Conservation (phyloP, 2,797 vertebrate genomes). For the Sebastolobus alascanus region DNA sequence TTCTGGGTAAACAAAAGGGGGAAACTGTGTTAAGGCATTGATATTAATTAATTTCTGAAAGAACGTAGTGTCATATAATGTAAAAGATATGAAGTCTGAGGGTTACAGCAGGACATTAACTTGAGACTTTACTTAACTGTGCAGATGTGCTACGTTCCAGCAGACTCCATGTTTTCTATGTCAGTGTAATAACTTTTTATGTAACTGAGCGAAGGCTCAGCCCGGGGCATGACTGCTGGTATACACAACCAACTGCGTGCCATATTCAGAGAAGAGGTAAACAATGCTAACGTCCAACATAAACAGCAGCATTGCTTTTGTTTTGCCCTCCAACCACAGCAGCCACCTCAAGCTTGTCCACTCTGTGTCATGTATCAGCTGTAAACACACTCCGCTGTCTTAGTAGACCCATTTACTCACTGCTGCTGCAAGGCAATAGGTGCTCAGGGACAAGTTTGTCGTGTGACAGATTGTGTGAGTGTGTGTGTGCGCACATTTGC, state of each 20-base stretch:
- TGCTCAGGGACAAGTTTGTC: conserved; percentile 49
- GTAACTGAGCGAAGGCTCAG: conserved; percentile 48
- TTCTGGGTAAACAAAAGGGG: no score
- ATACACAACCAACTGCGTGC: conserved; percentile 63
- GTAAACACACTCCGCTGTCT: conserved; percentile 63
- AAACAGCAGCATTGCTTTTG: conserved; percentile 63
- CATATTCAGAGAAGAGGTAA: conserved; percentile 68
- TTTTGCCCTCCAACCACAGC: conserved; percentile 77
- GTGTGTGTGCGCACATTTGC: conserved; percentile 10
- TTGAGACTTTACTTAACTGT: neutral
- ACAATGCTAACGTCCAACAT: conserved; percentile 51
- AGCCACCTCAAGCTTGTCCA: conserved; percentile 57
- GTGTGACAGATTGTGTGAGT: conserved; percentile 22
- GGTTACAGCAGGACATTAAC: neutral
- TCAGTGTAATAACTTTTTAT: conserved; percentile 52
- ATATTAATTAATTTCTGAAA: neutral
- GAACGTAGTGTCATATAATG: neutral
- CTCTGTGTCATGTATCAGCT: conserved; percentile 65
- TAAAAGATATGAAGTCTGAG: neutral
- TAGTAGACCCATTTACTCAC: conserved; percentile 53
- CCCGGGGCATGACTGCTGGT: conserved; percentile 60
- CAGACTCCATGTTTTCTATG: conserved; percentile 27
- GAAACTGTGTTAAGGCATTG: neutral
- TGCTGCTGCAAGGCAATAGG: conserved; percentile 42
- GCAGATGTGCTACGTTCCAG: conserved; percentile 15